phyloP scores from a whole-genome alignment of 53 echinoderm and acorn worm species.

The Stichopus horrens region DNA sequence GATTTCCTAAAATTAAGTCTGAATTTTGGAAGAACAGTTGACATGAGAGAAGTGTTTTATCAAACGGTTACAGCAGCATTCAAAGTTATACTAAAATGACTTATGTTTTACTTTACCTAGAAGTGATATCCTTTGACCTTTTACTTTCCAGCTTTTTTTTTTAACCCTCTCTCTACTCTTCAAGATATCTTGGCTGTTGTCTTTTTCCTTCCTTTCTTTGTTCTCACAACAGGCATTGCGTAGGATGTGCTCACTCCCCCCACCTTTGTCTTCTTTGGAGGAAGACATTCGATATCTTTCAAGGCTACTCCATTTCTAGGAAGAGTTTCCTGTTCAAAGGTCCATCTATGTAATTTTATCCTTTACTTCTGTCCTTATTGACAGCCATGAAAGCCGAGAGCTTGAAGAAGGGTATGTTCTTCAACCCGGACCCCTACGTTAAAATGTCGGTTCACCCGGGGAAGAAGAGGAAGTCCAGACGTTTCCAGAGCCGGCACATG shows the following conservation, averaged over 20 bases:
- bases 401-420: slow-evolving; percentile 97
- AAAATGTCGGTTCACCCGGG: slow-evolving; percentile 87
- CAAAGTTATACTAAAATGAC: too few relatives aligned
- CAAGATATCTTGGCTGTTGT: neutral
- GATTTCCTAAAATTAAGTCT: too few relatives aligned
- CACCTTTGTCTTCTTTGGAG: neutral
- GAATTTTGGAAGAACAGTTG: too few relatives aligned
- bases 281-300: neutral
- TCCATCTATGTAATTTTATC: neutral
- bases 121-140: too few relatives aligned
- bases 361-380: neutral
- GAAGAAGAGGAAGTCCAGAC: slow-evolving; percentile 49
- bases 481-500: slow-evolving; percentile 49
- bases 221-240: neutral
- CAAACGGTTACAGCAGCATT: too few relatives aligned
- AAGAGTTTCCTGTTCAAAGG: neutral
- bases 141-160: too few relatives aligned
- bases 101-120: too few relatives aligned
- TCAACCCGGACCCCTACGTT: slow-evolving; percentile 97
- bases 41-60: too few relatives aligned
- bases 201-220: neutral
- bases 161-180: neutral
- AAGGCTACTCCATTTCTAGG: neutral
- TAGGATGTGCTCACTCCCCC: neutral
- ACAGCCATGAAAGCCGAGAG: slow-evolving; percentile 86